Conservation (phyloP, 1,140 invertebrate species). For the Danaus plexippus region DNA sequence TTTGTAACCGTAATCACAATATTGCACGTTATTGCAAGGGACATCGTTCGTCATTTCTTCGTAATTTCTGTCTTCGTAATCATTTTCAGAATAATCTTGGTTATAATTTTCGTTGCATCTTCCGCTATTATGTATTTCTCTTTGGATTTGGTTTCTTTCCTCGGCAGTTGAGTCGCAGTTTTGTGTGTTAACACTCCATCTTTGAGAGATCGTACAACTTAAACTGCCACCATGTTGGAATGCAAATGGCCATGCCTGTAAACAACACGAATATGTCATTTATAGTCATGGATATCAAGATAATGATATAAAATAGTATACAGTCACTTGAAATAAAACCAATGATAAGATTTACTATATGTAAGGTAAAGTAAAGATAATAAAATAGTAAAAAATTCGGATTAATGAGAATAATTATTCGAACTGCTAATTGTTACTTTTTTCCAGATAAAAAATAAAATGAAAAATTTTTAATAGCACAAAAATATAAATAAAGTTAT, state of each 20-base stretch:
- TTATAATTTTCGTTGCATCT: conserved; percentile 36
- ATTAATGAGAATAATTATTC: no score
- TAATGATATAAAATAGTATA: conserved; percentile 14
- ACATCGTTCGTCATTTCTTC: conserved; percentile 43
- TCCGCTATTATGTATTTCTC: conserved; percentile 29
- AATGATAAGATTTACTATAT: conserved; percentile 1
- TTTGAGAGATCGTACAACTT: conserved; percentile 54
- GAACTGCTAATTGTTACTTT: no score
- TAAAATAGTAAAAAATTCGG: no score
- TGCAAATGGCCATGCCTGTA: conserved; percentile 62
- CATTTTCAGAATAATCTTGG: conserved; percentile 51
- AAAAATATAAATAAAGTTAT: no score
- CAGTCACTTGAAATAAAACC: conserved; percentile 20
- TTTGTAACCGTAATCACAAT: conserved; percentile 56
- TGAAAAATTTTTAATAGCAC: no score
- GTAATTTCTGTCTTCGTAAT: conserved; percentile 56
- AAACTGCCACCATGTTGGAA: conserved; percentile 59
- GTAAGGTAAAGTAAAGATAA: no score
- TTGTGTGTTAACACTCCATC: conserved; percentile 47
- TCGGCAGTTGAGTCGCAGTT: conserved; percentile 21
- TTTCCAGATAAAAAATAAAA: no score
- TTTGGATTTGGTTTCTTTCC: conserved; percentile 22
- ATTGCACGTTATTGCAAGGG: conserved; percentile 34
- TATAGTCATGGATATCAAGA: neutral
- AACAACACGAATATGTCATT: conserved; percentile 10